A percentile compares a stretch with the other conserved stretches of the same genome.
Conservation (phyloP, 2,888 invertebrate species). For the Cerceris ruficornis region DNA sequence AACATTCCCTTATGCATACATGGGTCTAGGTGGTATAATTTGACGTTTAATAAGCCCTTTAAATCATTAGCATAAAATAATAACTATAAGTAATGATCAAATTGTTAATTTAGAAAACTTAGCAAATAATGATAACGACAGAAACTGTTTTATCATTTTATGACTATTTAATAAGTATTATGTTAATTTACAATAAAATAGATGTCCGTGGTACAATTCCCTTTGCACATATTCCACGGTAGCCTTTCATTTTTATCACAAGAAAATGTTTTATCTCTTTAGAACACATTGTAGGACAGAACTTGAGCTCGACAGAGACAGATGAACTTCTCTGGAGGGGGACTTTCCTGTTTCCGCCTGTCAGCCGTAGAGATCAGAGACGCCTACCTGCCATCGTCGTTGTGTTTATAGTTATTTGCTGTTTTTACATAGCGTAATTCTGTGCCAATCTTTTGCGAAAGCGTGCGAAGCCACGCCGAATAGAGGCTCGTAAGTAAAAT, state of each 20-base stretch:
- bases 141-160: too few relatives aligned
- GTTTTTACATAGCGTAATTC: constrained; percentile 19
- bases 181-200: too few relatives aligned
- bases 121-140: too few relatives aligned
- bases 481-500: constrained; percentile 55
- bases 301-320: constrained; percentile 40
- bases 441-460: constrained; percentile 37
- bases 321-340: constrained; percentile 58
- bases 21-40: too few relatives aligned
- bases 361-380: constrained; percentile 67
- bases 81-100: too few relatives aligned
- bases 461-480: constrained; percentile 41
- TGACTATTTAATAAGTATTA: too few relatives aligned
- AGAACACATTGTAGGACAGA: constrained; percentile 12
- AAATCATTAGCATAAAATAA: too few relatives aligned
- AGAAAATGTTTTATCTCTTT: not conserved
- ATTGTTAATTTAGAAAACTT: too few relatives aligned
- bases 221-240: not conserved
- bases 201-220: not conserved
- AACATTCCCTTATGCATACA: too few relatives aligned
- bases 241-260: constrained; percentile 5
- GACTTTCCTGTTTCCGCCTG: constrained; percentile 78
- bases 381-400: constrained; percentile 55
- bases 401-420: constrained; percentile 49
- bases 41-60: too few relatives aligned